Base-by-base conservation (phyloP, 2,797 vertebrate species). In the Lacerta bilineata region DNA sequence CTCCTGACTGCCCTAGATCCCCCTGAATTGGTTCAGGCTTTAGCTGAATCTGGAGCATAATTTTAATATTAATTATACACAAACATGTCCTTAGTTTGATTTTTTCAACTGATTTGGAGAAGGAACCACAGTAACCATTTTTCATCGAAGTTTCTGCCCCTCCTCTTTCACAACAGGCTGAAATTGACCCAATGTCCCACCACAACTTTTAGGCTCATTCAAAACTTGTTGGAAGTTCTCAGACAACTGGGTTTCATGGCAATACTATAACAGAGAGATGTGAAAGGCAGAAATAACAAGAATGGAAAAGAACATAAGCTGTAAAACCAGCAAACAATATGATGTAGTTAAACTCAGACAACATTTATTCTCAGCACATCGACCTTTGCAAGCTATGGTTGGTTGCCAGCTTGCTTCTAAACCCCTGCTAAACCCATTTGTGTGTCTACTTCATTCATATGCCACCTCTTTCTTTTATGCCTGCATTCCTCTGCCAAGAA, bases 361-460 rank as follows among this genome's bases (percentile, higher is more conserved):
- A 3, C 59, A 36, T 5, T 91, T 41, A 5, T 4, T 80, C 27
- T 23, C 68, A 80, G 8, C 4, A 61, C 8, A 13, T 85, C 46
- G 1, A 50, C 3, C 8, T 50, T 82, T 61, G 4, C 2, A 6
- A 64, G 68, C 46, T 66, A 39, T 2, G 9, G 0, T 0, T 2
- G 29, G n/a, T 4, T 86, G 72, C 4, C 64, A 72, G 2, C 46
- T 61, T 79, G 27, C 18, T 76, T 79, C 23, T 74, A 80, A 72
- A 27, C 25, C 69, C 33, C 39, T 81, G 0, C 25, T 88, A 83
- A 82, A 75, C 0, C 0, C 33, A 41, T 15, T 83, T 87, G 78
- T 92, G 9, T 46, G 33, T 9, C 36, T 2, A 1, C 61, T 76
- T 88, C 61, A 72, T 91, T 85, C 88, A 25, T 87, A n/a, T 55